Conservation (phyloP, 2,888 invertebrate species). For the Lapara coniferarum region DNA sequence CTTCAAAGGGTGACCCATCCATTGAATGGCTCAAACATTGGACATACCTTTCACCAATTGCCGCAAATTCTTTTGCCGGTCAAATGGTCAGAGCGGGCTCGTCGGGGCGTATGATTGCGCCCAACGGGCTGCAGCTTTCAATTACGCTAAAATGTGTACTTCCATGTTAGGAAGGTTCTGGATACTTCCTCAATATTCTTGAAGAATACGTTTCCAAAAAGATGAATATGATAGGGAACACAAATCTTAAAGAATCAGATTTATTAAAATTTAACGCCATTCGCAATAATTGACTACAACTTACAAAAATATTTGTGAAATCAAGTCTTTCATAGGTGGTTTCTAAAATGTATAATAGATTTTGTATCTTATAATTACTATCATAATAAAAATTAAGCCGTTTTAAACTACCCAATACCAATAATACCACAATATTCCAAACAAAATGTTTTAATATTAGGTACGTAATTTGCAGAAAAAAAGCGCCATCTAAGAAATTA, state of each 20-base stretch:
- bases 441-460: no score
- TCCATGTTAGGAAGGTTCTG: not conserved
- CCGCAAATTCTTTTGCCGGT: slow-evolving; percentile 18
- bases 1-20: not conserved
- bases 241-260: no score
- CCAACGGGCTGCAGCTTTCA: slow-evolving; percentile 24
- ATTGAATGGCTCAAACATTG: not conserved
- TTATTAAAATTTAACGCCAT: no score
- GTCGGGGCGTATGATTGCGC: slow-evolving; percentile 23
- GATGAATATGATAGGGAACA: no score
- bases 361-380: no score
- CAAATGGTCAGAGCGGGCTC: slow-evolving; percentile 13
- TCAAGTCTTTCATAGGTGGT: no score
- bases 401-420: no score
- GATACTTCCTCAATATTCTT: slow-evolving; percentile 5
- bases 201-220: not conserved
- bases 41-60: not conserved
- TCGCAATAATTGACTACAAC: no score
- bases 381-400: no score
- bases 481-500: not conserved
- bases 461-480: not conserved
- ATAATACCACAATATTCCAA: no score
- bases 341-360: no score
- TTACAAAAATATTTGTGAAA: no score
- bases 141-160: slow-evolving; percentile 15